Evolutionary conservation across 2,797 vertebrate genomes (phyloP).

Genomic region (Coracias cyanogaster): DNA sequence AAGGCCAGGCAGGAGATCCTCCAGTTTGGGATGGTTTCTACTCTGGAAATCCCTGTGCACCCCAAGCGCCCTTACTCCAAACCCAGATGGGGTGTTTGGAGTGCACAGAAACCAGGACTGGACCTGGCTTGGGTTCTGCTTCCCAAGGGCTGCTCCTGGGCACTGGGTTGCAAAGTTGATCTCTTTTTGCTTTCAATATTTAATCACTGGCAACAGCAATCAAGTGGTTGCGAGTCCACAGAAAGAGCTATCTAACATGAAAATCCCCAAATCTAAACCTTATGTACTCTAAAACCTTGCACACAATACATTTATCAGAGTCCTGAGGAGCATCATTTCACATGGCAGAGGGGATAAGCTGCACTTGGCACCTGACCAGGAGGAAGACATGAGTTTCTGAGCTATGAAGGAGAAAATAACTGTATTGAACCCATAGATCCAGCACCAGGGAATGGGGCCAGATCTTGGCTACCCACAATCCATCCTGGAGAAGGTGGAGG

Average conservation of each 20-base stretch:
- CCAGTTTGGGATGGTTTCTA: neutral
- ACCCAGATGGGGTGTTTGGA: fast-evolving
- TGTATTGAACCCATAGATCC: neutral
- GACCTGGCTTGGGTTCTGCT: neutral
- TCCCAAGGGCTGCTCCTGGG: neutral
- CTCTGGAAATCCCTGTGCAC: neutral
- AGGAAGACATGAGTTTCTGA: neutral
- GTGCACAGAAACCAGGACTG: fast-evolving
- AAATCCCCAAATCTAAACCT: neutral
- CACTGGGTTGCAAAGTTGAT: neutral
- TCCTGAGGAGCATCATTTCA: neutral
- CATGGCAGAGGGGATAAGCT: neutral
- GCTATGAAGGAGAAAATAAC: neutral
- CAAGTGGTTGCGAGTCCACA: neutral
- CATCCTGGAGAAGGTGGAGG: neutral
- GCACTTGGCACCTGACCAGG: neutral
- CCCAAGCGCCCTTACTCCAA: fast-evolving
- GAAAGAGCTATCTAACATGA: neutral
- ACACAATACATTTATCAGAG: fast-evolving
- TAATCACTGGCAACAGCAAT: neutral
- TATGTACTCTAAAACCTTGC: neutral
- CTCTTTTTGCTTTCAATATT: neutral
- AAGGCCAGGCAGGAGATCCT: neutral
- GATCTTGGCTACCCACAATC: too few relatives aligned
- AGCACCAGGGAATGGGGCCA: fast-evolving